phyloP scores from a whole-genome alignment of 2,113 vertebrate genomes.

The Tricholaema leucomelas region DNA sequence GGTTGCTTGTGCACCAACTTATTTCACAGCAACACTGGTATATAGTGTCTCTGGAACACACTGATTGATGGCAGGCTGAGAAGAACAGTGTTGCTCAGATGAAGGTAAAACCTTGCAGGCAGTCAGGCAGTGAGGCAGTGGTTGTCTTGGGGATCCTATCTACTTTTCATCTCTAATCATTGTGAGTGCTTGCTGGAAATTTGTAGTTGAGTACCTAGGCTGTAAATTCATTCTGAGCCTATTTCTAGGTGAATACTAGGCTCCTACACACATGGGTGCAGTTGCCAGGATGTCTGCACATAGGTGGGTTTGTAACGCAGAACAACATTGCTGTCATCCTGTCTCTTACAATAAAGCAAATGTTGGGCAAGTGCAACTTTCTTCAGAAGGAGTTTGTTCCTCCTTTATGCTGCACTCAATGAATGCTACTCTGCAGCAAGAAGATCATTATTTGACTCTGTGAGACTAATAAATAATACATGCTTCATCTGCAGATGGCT shows the following conservation, averaged over 20 bases:
- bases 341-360: neutral
- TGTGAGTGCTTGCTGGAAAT: neutral
- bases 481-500: neutral
- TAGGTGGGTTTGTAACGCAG: neutral
- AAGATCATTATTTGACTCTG: neutral
- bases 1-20: neutral
- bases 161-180: neutral
- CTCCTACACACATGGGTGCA: neutral
- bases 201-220: neutral
- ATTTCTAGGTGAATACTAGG: neutral
- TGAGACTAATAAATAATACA: neutral
- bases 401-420: neutral
- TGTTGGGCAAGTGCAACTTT: neutral
- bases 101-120: neutral
- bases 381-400: neutral
- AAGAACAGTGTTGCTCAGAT: neutral
- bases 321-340: neutral
- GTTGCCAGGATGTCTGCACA: neutral
- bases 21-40: neutral
- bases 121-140: too few relatives aligned
- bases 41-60: neutral
- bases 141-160: neutral
- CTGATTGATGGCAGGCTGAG: neutral
- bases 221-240: neutral
- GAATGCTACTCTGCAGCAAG: neutral